Base-by-base conservation (phyloP, 1,140 invertebrate genomes). In the Atta colombica region DNA sequence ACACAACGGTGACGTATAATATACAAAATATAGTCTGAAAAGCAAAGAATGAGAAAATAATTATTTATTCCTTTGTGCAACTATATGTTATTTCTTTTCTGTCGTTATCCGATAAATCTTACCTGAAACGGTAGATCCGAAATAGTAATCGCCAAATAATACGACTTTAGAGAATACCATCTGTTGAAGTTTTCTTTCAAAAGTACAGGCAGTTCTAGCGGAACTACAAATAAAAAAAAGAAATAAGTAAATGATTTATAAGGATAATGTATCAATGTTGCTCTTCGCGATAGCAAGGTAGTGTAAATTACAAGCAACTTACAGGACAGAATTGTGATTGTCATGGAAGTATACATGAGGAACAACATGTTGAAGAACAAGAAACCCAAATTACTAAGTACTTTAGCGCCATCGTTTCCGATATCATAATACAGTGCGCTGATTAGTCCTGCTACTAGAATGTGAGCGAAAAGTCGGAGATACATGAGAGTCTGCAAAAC, bases 301-400 rank as follows among this genome's bases (percentile, higher is more conserved):
- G 10, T 5, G 6, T 31, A 45, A 63, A 18, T 28, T 4, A 0
- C n/a, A 21, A 1, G 39, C 71, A 35, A 91, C 93, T 92, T 92
- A 99, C 98, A 99, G 90, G 99, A 99, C 84, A 99, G 96, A 93
- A 99, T 99, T 10, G 99, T 99, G 84, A 99, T 99, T 93, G 99
- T 99, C 97, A 99, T 99, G 0, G 99, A 99, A 1, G 99, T 99
- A 95, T 99, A 99, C 98, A 99, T 99, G 63, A 99, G 97, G 96
- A 99, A 99, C 88, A 99, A 96, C 97, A 99, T 98, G 94, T 99
- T 99, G 97, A 99, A 99, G 96, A 99, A 99, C 0, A 99, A 96
- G 95, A 99, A 99, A 77, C 98, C 99, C 90, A 99, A 97, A 94
- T 99, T 99, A 94, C 98, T 99, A 68, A 99, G 97, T 35, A 99